Conservation (phyloP, 2,888 invertebrate genomes). For the Ctena decussata region DNA sequence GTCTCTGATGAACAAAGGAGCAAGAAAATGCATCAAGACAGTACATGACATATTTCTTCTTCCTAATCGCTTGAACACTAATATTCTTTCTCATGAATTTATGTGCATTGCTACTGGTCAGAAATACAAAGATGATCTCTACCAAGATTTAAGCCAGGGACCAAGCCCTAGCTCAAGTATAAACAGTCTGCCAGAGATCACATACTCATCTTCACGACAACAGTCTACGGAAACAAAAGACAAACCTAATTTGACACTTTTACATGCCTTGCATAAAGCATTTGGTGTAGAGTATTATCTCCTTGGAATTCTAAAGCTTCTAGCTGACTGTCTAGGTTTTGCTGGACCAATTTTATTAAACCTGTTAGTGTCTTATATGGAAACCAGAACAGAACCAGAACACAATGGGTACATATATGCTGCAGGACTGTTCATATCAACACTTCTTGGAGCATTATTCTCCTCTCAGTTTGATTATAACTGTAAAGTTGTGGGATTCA, state of each 20-base stretch:
- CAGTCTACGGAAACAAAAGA: background rate
- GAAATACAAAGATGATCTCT: conserved; percentile 9
- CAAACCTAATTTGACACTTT: background rate
- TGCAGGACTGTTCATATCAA: conserved; percentile 90
- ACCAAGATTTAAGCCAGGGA: background rate
- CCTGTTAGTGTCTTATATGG: conserved; percentile 93
- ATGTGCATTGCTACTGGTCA: conserved; percentile 57
- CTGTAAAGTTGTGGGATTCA: conserved; percentile 92
- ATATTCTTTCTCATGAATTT: conserved; percentile 75
- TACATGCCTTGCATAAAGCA: conserved; percentile 76
- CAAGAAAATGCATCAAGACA: conserved; percentile 88
- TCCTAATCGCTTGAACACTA: conserved; percentile 80
- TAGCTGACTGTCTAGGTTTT: conserved; percentile 94
- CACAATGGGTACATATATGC: conserved; percentile 88
- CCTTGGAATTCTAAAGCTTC: conserved; percentile 89
- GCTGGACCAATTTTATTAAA: conserved; percentile 96
- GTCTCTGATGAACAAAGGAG: conserved; percentile 90
- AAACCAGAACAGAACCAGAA: conserved; percentile 90
- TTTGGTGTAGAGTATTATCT: conserved; percentile 85
- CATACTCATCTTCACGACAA: conserved; percentile 7
- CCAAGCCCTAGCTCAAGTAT: conserved; percentile 39
- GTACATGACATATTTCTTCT: conserved; percentile 85
- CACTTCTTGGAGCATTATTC: conserved; percentile 92
- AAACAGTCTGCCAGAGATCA: conserved; percentile 58
- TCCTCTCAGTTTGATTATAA: conserved; percentile 96